Conservation (phyloP, 2,888 invertebrate genomes). For the Palloptera scutellata region DNA sequence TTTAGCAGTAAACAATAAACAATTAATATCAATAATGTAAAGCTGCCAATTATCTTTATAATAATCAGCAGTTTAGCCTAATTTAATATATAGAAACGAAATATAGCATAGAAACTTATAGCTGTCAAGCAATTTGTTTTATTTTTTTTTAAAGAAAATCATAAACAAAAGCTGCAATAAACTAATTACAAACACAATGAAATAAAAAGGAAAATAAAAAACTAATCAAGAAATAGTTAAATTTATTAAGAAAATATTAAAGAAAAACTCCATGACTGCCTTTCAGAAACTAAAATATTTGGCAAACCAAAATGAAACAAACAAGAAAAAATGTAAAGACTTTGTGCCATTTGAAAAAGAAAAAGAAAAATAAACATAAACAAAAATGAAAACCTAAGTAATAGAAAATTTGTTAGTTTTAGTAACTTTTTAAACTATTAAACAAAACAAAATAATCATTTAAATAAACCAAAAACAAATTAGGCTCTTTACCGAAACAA, state of each 20-base stretch:
- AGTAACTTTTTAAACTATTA: not conserved
- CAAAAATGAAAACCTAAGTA: constrained; percentile 32
- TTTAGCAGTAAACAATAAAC: no score
- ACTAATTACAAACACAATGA: constrained; percentile 9
- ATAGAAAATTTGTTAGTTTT: constrained; percentile 1
- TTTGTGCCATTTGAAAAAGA: constrained; percentile 39
- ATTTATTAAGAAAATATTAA: not conserved
- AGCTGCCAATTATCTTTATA: no score
- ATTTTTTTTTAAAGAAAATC: no score
- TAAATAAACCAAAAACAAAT: not conserved
- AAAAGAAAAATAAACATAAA: constrained; percentile 29
- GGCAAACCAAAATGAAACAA: constrained; percentile 29
- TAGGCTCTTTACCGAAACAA: not conserved
- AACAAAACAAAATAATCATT: not conserved
- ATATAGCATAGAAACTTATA: not conserved
- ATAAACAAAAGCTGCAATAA: constrained; percentile 12
- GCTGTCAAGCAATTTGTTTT: no score
- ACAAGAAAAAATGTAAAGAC: constrained; percentile 22
- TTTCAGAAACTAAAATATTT: constrained; percentile 29
- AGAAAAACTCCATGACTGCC: constrained; percentile 29
- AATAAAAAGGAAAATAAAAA: constrained; percentile 18
- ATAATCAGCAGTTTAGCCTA: no score
- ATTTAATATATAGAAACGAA: not conserved
- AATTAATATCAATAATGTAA: no score
- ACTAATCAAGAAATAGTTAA: constrained; percentile 14